Conservation (phyloP, 2,113 vertebrate species). For the Callithrix jacchus region DNA sequence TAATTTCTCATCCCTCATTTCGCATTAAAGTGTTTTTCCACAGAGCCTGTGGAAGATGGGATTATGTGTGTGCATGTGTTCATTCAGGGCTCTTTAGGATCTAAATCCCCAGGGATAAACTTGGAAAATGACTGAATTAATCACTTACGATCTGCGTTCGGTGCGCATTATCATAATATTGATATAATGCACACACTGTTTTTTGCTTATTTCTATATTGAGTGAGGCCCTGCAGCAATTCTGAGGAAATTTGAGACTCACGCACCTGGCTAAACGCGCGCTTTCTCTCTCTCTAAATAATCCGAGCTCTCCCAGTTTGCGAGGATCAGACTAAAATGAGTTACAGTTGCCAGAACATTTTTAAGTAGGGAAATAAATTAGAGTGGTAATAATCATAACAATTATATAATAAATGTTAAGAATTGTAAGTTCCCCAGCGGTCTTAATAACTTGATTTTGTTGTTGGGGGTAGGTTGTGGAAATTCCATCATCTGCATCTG, state of each 20-base stretch:
- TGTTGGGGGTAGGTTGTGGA: background rate
- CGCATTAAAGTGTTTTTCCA: conserved; percentile 21
- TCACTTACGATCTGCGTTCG: conserved; percentile 46
- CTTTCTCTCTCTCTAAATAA: conserved; percentile 73
- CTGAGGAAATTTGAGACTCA: conserved; percentile 63
- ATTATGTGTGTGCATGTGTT: background rate
- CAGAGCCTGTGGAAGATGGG: background rate
- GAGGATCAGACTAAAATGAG: conserved; percentile 68
- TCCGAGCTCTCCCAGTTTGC: conserved; percentile 39
- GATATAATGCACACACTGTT: conserved; percentile 73
- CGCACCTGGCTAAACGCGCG: conserved; percentile 74
- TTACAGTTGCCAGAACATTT: conserved; percentile 75
- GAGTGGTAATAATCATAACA: conserved; percentile 76
- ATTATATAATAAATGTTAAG: conserved; percentile 75
- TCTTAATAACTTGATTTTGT: conserved; percentile 57
- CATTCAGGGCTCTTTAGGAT: background rate
- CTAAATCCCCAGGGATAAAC: background rate
- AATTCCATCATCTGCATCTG: conserved; percentile 52
- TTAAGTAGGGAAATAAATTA: conserved; percentile 82
- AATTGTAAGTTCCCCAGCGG: conserved; percentile 46
- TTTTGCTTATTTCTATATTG: conserved; percentile 55
- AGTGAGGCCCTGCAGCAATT: conserved; percentile 53
- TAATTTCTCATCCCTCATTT: background rate
- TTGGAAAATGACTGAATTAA: conserved; percentile 57
- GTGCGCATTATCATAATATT: conserved; percentile 65